Evolutionary conservation across 2,888 invertebrate species (phyloP), one percentile per base, ranked within the genome.

Genomic region (Nomada flava): DNA sequence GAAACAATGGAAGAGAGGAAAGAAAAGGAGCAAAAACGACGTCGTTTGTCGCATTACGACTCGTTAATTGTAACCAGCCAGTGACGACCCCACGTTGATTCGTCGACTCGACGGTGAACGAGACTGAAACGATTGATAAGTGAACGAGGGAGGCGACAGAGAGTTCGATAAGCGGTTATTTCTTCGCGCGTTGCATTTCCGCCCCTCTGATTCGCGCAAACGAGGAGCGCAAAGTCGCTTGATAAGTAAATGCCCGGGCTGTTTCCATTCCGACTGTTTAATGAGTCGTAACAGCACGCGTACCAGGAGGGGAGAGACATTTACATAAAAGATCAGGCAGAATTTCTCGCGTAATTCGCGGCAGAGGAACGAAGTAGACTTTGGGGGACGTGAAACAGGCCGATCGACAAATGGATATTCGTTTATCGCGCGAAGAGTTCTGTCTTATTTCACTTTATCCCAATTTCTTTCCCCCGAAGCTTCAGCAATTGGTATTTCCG

Each of bases 261-360:
- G 82, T 85, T 87, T 87, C 82, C 82, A 79, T 76, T 82, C 82
- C 76, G 63, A 65, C 70, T 82, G 88, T 75, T 77, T 87, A 86
- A 86, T 87, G 86, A 86, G 73, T 82, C 85, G 88, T 86, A 82
- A 87, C 82, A 77, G 69, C 73, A 82, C 83, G 76, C 72, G 82
- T 73, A 69, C 76, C 65, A 5, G 36, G 36, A 36, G 36, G 36
- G 36, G 55, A 23, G 44, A 57, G n/a, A 36, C 69, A 70, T 83
- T 82, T 82, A 26, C 82, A 83, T 82, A 73, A 73, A 76, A 76
- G 83, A 82, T 83, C 76, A 42, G 69, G 44, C 53, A 36, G 62
- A 71, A 47, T 13, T 82, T 82, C 68, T 57, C 62, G 75, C 71
- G 69, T 47, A 59, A 77, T 26, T 65, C 29, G 53, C 29, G 47